These are phyloP conservation scores for Cephalopholis sonnerati DNA, from an alignment of 2,113 vertebrate species.

Conservation along the genomic window DNA sequence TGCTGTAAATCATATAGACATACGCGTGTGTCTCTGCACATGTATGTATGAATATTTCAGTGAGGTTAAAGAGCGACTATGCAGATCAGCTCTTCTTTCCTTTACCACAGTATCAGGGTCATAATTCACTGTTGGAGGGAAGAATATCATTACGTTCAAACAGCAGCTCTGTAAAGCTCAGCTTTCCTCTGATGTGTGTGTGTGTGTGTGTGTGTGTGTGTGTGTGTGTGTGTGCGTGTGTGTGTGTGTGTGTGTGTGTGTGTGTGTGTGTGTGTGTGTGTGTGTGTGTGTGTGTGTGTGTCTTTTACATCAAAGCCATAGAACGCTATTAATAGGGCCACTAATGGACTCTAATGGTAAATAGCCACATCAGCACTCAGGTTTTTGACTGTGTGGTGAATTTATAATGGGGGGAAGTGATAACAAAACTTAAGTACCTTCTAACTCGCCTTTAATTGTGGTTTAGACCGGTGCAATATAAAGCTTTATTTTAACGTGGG, in stretches of 20 bases:
- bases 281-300: constrained; percentile 30
- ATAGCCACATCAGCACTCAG: constrained; percentile 76
- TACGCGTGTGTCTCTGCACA: background rate
- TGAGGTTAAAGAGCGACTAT: constrained; percentile 53
- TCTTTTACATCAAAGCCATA: constrained; percentile 72
- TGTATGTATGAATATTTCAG: constrained; percentile 30
- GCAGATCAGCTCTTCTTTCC: constrained; percentile 37
- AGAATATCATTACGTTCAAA: constrained; percentile 64
- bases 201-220: constrained; percentile 21
- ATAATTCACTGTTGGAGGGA: constrained; percentile 48
- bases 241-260: constrained; percentile 33
- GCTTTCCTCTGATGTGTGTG: constrained; percentile 57
- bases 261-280: constrained; percentile 28
- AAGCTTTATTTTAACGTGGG: constrained; percentile 57
- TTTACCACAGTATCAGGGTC: constrained; percentile 41
- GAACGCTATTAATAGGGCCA: constrained; percentile 69
- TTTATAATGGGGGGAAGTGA: constrained; percentile 71
- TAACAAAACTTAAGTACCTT: constrained; percentile 70
- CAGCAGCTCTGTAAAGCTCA: constrained; percentile 47
- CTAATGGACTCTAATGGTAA: constrained; percentile 78
- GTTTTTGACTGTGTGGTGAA: constrained; percentile 72
- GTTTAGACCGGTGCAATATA: constrained; percentile 39
- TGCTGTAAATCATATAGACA: background rate
- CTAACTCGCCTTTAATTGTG: constrained; percentile 73
- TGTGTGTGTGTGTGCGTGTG: constrained; percentile 32